These are phyloP conservation scores for Zaprionus bogoriensis DNA, from an alignment of 2,888 invertebrate genomes.

Conservation along the genomic window DNA sequence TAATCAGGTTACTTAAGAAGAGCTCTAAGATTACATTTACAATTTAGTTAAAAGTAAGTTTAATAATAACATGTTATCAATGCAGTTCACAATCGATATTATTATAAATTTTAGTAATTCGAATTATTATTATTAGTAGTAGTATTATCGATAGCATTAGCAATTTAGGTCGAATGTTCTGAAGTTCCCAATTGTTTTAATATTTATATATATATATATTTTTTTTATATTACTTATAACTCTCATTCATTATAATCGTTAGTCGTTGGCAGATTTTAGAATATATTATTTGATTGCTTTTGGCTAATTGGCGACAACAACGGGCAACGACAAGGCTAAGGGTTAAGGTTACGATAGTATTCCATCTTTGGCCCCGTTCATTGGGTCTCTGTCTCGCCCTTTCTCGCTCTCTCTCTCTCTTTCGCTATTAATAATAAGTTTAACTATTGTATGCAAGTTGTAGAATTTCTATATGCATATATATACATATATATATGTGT, in stretches of 20 bases:
- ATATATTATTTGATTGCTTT: constrained; percentile 41
- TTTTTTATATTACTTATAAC: constrained; percentile 5
- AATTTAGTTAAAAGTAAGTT: constrained; percentile 31
- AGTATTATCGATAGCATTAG: neutral
- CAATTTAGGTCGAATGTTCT: constrained; percentile 44
- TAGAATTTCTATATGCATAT: constrained; percentile 24
- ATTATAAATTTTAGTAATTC: neutral
- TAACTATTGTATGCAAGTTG: constrained; percentile 8
- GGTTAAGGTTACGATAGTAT: constrained; percentile 17
- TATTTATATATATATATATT: too few relatives aligned
- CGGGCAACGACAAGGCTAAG: constrained; percentile 25
- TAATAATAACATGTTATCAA: constrained; percentile 37
- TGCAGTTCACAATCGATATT: constrained; percentile 3
- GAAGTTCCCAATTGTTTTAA: constrained; percentile 43
- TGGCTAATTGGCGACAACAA: constrained; percentile 40
- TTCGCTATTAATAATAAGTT: constrained; percentile 7
- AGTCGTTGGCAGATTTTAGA: constrained; percentile 47
- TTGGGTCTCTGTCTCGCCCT: constrained; percentile 29
- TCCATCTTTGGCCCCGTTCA: constrained; percentile 14
- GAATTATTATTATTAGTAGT: neutral
- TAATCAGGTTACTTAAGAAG: constrained; percentile 35
- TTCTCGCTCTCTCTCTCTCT: constrained; percentile 20
- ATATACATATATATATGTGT: constrained; percentile 15
- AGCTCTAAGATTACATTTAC: constrained; percentile 37
- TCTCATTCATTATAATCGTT: constrained; percentile 12